Conservation (phyloP, 2,888 invertebrate genomes). For the Leptopilina myrica region DNA sequence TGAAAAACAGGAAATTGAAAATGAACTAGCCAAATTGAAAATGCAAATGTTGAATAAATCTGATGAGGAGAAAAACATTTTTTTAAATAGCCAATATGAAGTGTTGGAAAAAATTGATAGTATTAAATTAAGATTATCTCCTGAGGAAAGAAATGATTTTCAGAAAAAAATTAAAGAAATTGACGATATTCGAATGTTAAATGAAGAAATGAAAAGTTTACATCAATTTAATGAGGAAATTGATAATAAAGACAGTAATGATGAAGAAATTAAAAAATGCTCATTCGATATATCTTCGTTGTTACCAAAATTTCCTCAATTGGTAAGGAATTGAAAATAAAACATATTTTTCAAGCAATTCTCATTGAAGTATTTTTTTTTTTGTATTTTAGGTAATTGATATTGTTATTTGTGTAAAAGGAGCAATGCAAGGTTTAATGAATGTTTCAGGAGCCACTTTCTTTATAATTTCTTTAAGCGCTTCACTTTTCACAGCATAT, state of each 20-base stretch:
- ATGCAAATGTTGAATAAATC: neutral
- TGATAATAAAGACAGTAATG: neutral
- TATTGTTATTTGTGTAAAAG: conserved; percentile 8
- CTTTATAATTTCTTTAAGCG: conserved; percentile 15
- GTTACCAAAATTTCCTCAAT: neutral
- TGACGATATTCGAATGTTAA: neutral
- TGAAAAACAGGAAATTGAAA: conserved; percentile 1
- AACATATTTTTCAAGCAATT: no score
- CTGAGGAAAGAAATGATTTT: neutral
- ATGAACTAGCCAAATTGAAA: neutral
- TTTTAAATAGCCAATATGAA: neutral
- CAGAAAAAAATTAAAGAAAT: neutral
- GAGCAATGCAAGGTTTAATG: conserved; percentile 4
- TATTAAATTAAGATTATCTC: neutral
- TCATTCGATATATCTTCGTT: neutral
- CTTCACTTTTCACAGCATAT: conserved; percentile 27
- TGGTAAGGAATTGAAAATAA: neutral
- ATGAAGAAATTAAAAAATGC: conserved; percentile 6
- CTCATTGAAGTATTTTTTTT: no score
- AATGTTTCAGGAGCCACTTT: neutral
- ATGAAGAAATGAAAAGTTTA: neutral
- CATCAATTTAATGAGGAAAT: neutral
- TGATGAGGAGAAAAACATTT: neutral
- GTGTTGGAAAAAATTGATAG: neutral
- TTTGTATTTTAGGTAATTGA: conserved; percentile 11